Percentiles rank a stretch among this genome's conserved stretches.
Evolutionary conservation across 2,797 vertebrate species (phyloP).

Genomic region (Anolis apletophallus): DNA sequence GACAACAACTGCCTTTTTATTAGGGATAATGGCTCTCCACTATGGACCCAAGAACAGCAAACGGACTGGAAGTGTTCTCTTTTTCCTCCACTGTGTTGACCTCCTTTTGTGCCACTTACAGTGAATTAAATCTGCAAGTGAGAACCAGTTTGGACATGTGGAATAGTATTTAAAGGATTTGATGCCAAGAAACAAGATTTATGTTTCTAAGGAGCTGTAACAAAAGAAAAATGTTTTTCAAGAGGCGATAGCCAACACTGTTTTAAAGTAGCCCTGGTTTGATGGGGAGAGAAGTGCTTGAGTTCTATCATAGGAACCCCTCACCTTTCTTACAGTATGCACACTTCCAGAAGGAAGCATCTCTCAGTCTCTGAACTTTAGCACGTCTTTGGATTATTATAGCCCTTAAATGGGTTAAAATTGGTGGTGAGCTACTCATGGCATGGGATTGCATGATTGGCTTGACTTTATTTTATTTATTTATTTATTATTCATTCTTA

Average conservation of each 20-base stretch:
- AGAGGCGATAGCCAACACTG: slow-evolving; percentile 76
- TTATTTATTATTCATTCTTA: too few relatives aligned
- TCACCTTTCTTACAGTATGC: slow-evolving; percentile 61
- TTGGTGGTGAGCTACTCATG: slow-evolving; percentile 62
- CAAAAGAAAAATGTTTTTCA: slow-evolving; percentile 79
- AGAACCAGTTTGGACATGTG: slow-evolving; percentile 85
- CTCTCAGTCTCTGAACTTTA: slow-evolving; percentile 66
- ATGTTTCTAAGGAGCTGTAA: slow-evolving; percentile 86
- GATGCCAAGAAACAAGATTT: slow-evolving; percentile 84
- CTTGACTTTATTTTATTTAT: too few relatives aligned
- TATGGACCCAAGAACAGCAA: slow-evolving; percentile 76
- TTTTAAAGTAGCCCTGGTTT: slow-evolving; percentile 69
- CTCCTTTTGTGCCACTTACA: slow-evolving; percentile 85
- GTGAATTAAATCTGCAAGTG: slow-evolving; percentile 85
- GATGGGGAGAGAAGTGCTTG: slow-evolving; percentile 62
- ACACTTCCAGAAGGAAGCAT: slow-evolving; percentile 73
- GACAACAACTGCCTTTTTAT: slow-evolving; percentile 67
- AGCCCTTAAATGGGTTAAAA: slow-evolving; percentile 65
- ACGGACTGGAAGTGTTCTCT: slow-evolving; percentile 74
- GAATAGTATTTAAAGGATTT: slow-evolving; percentile 74
- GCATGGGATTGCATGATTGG: slow-evolving; percentile 56
- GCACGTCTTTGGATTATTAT: slow-evolving; percentile 60
- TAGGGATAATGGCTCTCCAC: slow-evolving; percentile 69
- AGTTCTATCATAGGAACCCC: slow-evolving; percentile 70
- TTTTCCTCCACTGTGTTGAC: slow-evolving; percentile 76